Percentiles rank a stretch among this genome's conserved stretches.
phyloP scores from a whole-genome alignment of 1,140 invertebrate genomes.

The Achroia grisella region DNA sequence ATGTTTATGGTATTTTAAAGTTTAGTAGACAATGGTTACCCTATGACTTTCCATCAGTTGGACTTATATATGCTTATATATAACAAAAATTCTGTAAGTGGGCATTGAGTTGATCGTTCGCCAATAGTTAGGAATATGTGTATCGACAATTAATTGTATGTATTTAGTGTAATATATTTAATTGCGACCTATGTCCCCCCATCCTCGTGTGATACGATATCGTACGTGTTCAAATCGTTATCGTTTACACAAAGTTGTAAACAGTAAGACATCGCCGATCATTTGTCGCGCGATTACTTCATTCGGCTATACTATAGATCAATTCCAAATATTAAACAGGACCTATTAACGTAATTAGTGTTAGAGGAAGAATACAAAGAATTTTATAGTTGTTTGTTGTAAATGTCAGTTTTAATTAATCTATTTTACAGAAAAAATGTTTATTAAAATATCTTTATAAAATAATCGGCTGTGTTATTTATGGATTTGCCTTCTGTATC shows the following conservation, averaged over 20 bases:
- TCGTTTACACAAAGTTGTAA: not conserved
- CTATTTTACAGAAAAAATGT: conserved; percentile 71
- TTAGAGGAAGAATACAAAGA: conserved; percentile 55
- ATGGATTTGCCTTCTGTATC: not conserved
- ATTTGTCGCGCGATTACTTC: conserved; percentile 16
- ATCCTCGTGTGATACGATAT: conserved; percentile 41
- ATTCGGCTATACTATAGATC: conserved; percentile 30
- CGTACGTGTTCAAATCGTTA: conserved; percentile 45
- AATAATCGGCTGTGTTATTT: conserved; percentile 20
- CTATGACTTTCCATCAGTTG: no score
- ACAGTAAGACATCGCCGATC: not conserved
- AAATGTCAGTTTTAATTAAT: conserved; percentile 71
- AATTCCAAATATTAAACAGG: conserved; percentile 39
- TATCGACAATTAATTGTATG: conserved; percentile 34
- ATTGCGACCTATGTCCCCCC: conserved; percentile 26
- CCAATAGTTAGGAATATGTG: conserved; percentile 22
- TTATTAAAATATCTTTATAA: conserved; percentile 73
- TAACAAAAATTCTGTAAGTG: not conserved
- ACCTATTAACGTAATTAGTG: conserved; percentile 56
- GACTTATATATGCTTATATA: no score
- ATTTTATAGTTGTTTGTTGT: conserved; percentile 72
- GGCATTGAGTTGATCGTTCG: conserved; percentile 2
- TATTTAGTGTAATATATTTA: conserved; percentile 14
- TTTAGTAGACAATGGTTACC: no score
- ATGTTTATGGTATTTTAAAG: no score